phyloP scores from a whole-genome alignment of 2,797 vertebrate species.

The Vultur gryphus region DNA sequence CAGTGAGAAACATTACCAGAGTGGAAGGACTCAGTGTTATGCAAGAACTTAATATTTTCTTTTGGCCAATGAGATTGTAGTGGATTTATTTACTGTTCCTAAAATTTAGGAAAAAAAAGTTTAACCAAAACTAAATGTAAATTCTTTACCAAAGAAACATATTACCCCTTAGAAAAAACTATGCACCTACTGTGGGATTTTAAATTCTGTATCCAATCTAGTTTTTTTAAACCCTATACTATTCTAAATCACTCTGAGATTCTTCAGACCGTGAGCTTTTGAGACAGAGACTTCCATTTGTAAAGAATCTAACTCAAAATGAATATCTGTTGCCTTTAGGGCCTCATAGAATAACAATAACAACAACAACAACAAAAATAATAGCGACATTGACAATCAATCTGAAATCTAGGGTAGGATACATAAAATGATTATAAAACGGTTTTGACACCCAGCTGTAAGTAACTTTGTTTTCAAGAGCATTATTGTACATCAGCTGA shows the following conservation, averaged over 20 bases:
- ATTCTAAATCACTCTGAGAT: neutral
- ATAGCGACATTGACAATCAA: neutral
- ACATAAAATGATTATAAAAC: constrained; percentile 29
- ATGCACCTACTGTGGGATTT: neutral
- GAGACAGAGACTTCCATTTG: neutral
- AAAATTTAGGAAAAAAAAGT: neutral
- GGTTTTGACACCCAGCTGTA: constrained; percentile 47
- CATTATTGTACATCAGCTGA: constrained; percentile 48
- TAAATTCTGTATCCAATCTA: neutral
- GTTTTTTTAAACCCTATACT: neutral
- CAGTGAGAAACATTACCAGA: neutral
- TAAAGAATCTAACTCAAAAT: neutral
- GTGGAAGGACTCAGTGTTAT: neutral
- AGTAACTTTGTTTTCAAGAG: constrained; percentile 52
- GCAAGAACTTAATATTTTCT: constrained; percentile 29
- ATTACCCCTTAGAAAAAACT: neutral
- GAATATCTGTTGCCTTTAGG: neutral
- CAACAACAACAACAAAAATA: neutral
- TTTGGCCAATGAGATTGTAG: neutral
- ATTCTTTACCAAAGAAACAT: neutral
- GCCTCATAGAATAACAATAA: neutral
- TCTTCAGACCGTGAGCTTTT: neutral
- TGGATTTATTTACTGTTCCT: constrained; percentile 6
- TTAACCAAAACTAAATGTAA: neutral
- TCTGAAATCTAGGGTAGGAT: neutral